Percentiles rank a stretch among this genome's conserved stretches.
Conservation (phyloP, 2,797 vertebrate species). For the Brotula barbata region DNA sequence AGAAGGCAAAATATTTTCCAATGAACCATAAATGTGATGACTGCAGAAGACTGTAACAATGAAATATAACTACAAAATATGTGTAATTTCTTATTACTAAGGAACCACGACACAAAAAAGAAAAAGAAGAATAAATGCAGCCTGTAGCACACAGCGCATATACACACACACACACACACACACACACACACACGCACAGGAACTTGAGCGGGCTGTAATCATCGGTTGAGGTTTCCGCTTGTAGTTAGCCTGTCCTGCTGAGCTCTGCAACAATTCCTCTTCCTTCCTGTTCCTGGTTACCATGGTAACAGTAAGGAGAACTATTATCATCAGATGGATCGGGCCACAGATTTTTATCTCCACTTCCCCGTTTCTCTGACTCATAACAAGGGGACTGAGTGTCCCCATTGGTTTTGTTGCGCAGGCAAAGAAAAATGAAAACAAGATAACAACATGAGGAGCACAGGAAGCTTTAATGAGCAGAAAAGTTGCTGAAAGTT, state of each 20-base stretch:
- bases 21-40: too few relatives aligned
- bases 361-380: slow-evolving; percentile 64
- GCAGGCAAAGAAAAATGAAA: slow-evolving; percentile 8
- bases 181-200: neutral
- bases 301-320: slow-evolving; percentile 70
- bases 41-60: too few relatives aligned
- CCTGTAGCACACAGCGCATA: too few relatives aligned
- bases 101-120: too few relatives aligned
- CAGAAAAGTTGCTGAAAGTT: too few relatives aligned
- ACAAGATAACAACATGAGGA: slow-evolving; percentile 14
- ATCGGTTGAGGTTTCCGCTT: slow-evolving; percentile 29
- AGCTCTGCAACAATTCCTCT: slow-evolving; percentile 66
- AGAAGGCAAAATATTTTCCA: too few relatives aligned
- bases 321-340: slow-evolving; percentile 62
- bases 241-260: slow-evolving; percentile 43
- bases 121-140: too few relatives aligned
- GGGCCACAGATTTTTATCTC: slow-evolving; percentile 70
- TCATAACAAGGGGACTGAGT: slow-evolving; percentile 48
- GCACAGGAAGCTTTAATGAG: neutral
- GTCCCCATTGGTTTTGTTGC: slow-evolving; percentile 49
- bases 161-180: slow-evolving; percentile 2
- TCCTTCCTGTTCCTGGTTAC: slow-evolving; percentile 65
- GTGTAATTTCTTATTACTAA: too few relatives aligned
- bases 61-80: too few relatives aligned
- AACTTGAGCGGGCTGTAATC: slow-evolving; percentile 14